Evolutionary conservation across 1,140 invertebrate genomes (phyloP).

Genomic region (Pogonus chalceus): DNA sequence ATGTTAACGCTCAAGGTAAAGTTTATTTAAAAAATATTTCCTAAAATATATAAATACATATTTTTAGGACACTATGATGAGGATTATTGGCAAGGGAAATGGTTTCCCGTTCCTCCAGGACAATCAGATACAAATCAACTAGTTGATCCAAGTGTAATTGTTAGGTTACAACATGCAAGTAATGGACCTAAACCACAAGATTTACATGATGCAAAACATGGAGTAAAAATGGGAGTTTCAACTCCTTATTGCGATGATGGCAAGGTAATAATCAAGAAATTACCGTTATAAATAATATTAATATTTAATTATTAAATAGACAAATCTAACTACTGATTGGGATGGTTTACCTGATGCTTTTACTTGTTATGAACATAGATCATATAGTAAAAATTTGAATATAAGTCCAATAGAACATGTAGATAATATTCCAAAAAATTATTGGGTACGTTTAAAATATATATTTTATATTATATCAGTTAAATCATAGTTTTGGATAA

Average conservation of each 20-base stretch:
- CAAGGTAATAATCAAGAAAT: slow-evolving; percentile 38
- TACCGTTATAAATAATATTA: slow-evolving; percentile 8
- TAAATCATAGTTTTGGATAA: slow-evolving; percentile 16
- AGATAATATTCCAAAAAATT: slow-evolving; percentile 48
- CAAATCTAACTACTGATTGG: slow-evolving; percentile 60
- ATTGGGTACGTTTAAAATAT: slow-evolving; percentile 39
- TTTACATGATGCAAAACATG: slow-evolving; percentile 33
- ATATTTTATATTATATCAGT: slow-evolving; percentile 15
- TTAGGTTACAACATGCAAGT: too few relatives aligned
- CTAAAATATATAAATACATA: not conserved
- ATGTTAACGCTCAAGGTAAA: not conserved
- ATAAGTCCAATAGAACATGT: slow-evolving; percentile 43
- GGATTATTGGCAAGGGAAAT: slow-evolving; percentile 36
- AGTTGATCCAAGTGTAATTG: too few relatives aligned
- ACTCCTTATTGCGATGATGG: slow-evolving; percentile 56
- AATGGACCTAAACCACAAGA: slow-evolving; percentile 18
- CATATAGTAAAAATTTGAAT: slow-evolving; percentile 37
- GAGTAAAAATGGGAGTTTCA: slow-evolving; percentile 47
- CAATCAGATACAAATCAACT: slow-evolving; percentile 20
- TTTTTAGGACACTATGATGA: slow-evolving; percentile 12
- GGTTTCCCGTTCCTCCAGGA: slow-evolving; percentile 36
- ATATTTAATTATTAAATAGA: slow-evolving; percentile 36
- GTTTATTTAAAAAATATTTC: not conserved
- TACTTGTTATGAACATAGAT: slow-evolving; percentile 49
- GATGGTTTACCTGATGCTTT: slow-evolving; percentile 51